Base-by-base conservation (phyloP, 2,888 invertebrate genomes). In the Pyralis farinalis region DNA sequence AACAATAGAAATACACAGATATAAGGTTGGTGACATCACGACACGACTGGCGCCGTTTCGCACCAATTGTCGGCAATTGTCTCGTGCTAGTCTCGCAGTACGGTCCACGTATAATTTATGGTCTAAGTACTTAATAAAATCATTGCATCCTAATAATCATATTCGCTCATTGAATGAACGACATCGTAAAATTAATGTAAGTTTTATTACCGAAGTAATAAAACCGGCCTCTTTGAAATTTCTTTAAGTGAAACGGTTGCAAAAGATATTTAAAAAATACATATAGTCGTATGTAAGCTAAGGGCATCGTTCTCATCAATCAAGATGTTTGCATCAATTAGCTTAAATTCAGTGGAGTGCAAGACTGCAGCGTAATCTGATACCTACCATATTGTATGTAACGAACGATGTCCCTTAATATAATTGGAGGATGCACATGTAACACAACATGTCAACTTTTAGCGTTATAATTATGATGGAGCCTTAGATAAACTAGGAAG, bases 21-120 rank as follows among this genome's bases (percentile, higher is more conserved):
- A 53, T 47, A 51, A 42, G 21, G 43, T 45, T 46, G 75, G 66
- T 86, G 86, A 86, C 85, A 85, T 86, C 86, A 86, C 71, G 58
- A 55, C 46, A 86, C 71, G 58, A 55, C 46, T 73, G 85, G 85
- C 85, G 86, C 85, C 84, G 70, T 67, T 66, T 53, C 71, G 74
- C 72, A 72, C 75, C 83, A 86, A 86, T 86, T 86, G 80, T 52
- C 48, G 47, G 59, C 84, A 86, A 84, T 87, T 87, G 86, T 79
- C 83, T 76, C 74, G 70, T 65, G 70, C 72, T 61, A 58, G 62
- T 53, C 56, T 59, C 61, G 57, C 63, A 38, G 43, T 46, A 44
- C 44, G 42, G 57, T 64, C 51, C 57, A 54, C 58, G 55, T 60
- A 72, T 64, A 69, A 63, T 66, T 68, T 68, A 61, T 63, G 45